A percentile compares a stretch with the other conserved stretches of the same genome.
Evolutionary conservation across 2,888 invertebrate species (phyloP).

Genomic region (Theristus sp.): DNA sequence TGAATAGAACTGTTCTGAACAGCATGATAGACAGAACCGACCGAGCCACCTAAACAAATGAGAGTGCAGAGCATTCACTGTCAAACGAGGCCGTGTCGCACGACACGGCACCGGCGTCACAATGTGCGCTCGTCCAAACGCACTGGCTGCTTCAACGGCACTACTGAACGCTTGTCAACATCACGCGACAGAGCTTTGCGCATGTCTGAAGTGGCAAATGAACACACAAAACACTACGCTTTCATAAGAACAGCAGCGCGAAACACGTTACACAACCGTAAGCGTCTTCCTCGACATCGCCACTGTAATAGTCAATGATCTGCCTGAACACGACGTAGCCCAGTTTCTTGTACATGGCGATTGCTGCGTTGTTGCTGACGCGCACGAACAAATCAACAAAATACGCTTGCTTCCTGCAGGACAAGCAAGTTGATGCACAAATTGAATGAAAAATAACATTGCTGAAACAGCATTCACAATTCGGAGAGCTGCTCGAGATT

Average conservation of each 20-base stretch:
- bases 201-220: slow-evolving; percentile 71
- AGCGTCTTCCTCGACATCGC: slow-evolving; percentile 93
- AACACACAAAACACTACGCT: too few species aligned
- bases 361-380: slow-evolving; percentile 87
- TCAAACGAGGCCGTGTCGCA: too few species aligned
- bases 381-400: slow-evolving; percentile 96
- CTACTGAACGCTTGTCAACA: slow-evolving; percentile 67
- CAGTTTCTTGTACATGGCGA: slow-evolving; percentile 84
- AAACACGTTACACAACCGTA: slow-evolving; percentile 68
- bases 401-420: slow-evolving; percentile 68
- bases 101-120: too few species aligned
- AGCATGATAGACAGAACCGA: too few species aligned
- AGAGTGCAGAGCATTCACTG: too few species aligned
- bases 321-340: slow-evolving; percentile 87
- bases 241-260: background rate
- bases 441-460: background rate
- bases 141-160: slow-evolving; percentile 81
- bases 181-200: slow-evolving; percentile 87
- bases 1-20: too few species aligned
- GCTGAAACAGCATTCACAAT: slow-evolving; percentile 36
- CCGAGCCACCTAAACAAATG: too few species aligned
- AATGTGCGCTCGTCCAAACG: background rate
- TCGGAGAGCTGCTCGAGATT: slow-evolving; percentile 87
- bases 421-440: background rate
- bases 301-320: slow-evolving; percentile 91